Evolutionary conservation across 2,888 invertebrate species (phyloP), one percentile per base, ranked within the genome.

Genomic region (Leptogaster cylindrica): DNA sequence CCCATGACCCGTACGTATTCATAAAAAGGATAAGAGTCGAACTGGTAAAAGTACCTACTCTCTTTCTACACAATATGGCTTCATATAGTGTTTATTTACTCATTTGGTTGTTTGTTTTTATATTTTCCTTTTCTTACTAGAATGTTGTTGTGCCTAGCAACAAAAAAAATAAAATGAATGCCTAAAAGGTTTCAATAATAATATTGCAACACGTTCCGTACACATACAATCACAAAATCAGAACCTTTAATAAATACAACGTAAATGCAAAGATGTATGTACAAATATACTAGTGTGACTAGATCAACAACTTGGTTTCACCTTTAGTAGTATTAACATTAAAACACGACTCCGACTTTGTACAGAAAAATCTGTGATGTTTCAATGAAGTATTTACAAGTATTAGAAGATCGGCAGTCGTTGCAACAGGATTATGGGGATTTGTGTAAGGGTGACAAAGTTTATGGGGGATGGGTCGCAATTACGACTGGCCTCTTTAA

Each of bases 231-330:
- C 41, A 44, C 28, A 61, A 61, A 51, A 14, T 41, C 36, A 55
- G 23, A 55, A 36, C 52, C 31, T 12, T 18, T 52, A 33, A 36
- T 55, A 55, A 55, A 55, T n/a, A 55, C 36, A 55, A 55, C 55
- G 25, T 14, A 55, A 55, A 36, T 23, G 39, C 23, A 16, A 33
- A 25, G 31, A 20, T 12, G n/a, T 64, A 64, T 64, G 18, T 64
- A 64, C 64, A 64, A 52, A 64, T 46, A 48, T 46, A 64, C 64
- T 64, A 64, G 46, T 18, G 48, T 64, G 64, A 64, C 64, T 64
- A 64, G 64, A 64, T 64, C 64, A 64, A 64, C 64, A 64, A 64
- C 41, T 64, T 64, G 55, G 36, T 39, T 39, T n/a, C 39, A 55
- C n/a, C 55, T 55, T n/a, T 55, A 55, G 36, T 33, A 39, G 36